Percentiles rank a stretch among this genome's conserved stretches.
These are phyloP conservation scores for Peucedramus taeniatus DNA, from an alignment of 2,113 vertebrate species.

Conservation along the genomic window DNA sequence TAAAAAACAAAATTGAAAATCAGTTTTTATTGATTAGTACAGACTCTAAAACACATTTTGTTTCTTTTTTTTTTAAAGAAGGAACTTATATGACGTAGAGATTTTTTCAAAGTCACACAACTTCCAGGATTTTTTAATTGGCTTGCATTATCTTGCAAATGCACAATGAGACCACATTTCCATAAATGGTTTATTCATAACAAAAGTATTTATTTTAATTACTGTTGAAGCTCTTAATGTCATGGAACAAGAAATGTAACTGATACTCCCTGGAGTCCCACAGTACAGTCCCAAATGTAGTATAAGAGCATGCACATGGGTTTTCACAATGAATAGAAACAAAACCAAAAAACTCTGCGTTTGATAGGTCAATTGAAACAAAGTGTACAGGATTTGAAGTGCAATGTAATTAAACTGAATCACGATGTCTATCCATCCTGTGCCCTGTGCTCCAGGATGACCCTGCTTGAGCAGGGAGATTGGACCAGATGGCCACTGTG, in stretches of 20 bases:
- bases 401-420: background rate
- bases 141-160: background rate
- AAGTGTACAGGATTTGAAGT: background rate
- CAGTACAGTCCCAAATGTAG: background rate
- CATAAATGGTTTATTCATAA: background rate
- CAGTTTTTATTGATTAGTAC: background rate
- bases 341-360: background rate
- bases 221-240: background rate
- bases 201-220: background rate
- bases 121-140: background rate
- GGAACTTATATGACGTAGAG: background rate
- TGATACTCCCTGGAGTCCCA: background rate
- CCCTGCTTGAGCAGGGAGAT: background rate
- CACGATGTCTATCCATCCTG: background rate
- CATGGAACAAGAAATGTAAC: background rate
- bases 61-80: background rate
- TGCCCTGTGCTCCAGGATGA: background rate
- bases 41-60: background rate
- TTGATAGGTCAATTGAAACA: background rate
- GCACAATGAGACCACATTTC: background rate
- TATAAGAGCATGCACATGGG: fast-evolving
- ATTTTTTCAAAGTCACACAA: background rate
- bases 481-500: background rate
- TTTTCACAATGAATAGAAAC: background rate
- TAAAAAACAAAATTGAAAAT: background rate